A percentile compares a stretch with the other conserved stretches of the same genome.
Evolutionary conservation across 2,888 invertebrate species (phyloP).

Genomic region (Steinernema hermaphroditum): DNA sequence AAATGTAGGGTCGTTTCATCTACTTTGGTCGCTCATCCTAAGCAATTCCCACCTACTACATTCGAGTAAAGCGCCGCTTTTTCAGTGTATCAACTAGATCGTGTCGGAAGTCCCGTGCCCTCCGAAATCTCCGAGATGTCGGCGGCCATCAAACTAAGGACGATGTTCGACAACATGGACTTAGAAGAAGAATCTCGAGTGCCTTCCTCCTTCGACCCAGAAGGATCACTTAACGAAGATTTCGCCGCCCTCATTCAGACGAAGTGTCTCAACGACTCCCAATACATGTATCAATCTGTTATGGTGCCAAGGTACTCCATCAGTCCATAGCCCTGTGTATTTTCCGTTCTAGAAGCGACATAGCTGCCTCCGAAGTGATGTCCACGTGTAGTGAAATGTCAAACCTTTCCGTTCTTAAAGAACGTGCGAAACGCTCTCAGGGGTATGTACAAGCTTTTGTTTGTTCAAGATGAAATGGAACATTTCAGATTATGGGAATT

Average conservation of each 20-base stretch:
- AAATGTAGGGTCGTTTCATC: no score
- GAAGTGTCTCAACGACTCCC: conserved; percentile 49
- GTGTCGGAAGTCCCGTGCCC: conserved; percentile 34
- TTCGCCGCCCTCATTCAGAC: conserved; percentile 30
- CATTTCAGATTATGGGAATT: conserved; percentile 27
- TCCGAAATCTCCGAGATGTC: conserved; percentile 41
- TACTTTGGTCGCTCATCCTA: no score
- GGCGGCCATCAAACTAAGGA: conserved; percentile 38
- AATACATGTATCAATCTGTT: conserved; percentile 58
- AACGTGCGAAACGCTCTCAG: conserved; percentile 28
- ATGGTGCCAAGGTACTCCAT: conserved; percentile 39
- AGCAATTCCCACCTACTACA: no score
- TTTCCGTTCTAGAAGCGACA: conserved; percentile 23
- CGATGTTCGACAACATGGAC: conserved; percentile 35
- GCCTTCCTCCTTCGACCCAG: conserved; percentile 20
- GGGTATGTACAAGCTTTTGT: not conserved
- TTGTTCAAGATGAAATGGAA: no score
- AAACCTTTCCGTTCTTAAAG: conserved; percentile 17
- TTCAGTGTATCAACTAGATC: not conserved
- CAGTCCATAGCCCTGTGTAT: no score
- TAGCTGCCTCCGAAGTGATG: conserved; percentile 30
- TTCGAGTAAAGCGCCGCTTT: no score
- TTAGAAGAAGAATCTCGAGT: conserved; percentile 4
- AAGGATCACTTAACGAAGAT: conserved; percentile 31
- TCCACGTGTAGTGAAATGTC: conserved; percentile 8